Evolutionary conservation across 2,113 vertebrate species (phyloP), one percentile per base, ranked within the genome.

Genomic region (Xiphophorus hellerii): DNA sequence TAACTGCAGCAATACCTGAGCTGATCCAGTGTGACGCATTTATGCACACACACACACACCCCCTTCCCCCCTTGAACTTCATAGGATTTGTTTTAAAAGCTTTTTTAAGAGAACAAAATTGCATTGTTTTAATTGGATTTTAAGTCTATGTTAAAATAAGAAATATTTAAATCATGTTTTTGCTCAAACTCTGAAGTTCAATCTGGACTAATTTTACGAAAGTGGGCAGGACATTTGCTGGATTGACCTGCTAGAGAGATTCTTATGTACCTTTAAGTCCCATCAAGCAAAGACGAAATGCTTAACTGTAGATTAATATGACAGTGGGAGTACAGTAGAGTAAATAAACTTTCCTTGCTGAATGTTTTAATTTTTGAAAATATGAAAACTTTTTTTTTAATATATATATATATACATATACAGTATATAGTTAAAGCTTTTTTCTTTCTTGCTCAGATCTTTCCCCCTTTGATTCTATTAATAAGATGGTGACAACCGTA

Each of bases 401-500:
- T 2, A 27, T 33, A 35, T 33, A 33, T 33, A 35, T 35, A 27
- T 33, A 35, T 33, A 33, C 8, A 35, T 35, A 37, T 37, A 37
- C 2, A 37, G 74, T 54, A 4, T 29, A 51, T 71, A 69, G 29
- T 27, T n/a, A 25, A 1, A 74, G 13, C 37, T 64, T 69, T 66
- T 44, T 84, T 78, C 42, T 54, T 6, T 78, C 25, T 73, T 27
- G 9, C 35, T 80, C 77, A 61, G 65, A 78, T 78, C n/a, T 22
- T 7, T 44, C 60, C 44, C 35, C 4, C n/a, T 69, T 61, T 72
- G 44, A 82, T 85, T 60, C 33, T 61, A 15, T 64, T 86, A 68
- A 84, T 84, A 86, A 84, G 77, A 76, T 70, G 78, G 80, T 76
- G 17, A 71, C 81, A 69, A 78, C 48, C 69, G 13, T 35, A 65